Base-by-base conservation (phyloP, 1,140 invertebrate genomes). In the Atopsyche davidsoni region DNA sequence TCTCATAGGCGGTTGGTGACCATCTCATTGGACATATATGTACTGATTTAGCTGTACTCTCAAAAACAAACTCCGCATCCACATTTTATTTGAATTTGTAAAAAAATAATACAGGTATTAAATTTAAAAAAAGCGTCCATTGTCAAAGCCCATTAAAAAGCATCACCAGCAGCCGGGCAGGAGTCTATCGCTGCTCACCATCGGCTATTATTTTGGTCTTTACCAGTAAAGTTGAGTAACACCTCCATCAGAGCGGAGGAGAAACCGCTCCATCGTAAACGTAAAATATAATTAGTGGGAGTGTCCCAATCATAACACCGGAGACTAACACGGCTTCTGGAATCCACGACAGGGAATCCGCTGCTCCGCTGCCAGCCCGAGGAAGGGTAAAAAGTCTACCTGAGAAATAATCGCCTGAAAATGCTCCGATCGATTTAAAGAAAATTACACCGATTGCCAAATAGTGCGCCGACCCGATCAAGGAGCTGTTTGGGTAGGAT, bases 261-360 rank as follows among this genome's bases (percentile, higher is more conserved):
- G 17, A 16, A 22, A 11, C 17, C 24, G 32, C 23, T 34, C 55
- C 46, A 19, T 41, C 46, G 19, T 42, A 53, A 53, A 57, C 47
- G 55, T 50, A 50, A 53, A 53, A 53, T 50, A 53, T 57, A 57
- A 57, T 57, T 57, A 53, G 55, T 57, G 55, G 55, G 55, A 42
- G 55, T 51, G 42, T 51, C 51, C 11, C 46, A 53, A 46, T 54
- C 55, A 50, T 50, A 53, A 57, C 42, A 38, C 55, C 25, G 51
- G 43, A 25, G 51, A 34, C 49, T 52, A 38, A 57, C 55, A 53
- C 43, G 51, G 55, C 55, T 57, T 53, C 55, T 53, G 55, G 47
- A 54, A 49, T 57, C 55, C 40, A 57, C 55, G 22, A 31, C 23
- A 21, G 18, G 16, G 19, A 4, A 39, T 14, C 24, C 24, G 9